phyloP scores from a whole-genome alignment of 2,888 invertebrate species.

The Brachyptera putata region DNA sequence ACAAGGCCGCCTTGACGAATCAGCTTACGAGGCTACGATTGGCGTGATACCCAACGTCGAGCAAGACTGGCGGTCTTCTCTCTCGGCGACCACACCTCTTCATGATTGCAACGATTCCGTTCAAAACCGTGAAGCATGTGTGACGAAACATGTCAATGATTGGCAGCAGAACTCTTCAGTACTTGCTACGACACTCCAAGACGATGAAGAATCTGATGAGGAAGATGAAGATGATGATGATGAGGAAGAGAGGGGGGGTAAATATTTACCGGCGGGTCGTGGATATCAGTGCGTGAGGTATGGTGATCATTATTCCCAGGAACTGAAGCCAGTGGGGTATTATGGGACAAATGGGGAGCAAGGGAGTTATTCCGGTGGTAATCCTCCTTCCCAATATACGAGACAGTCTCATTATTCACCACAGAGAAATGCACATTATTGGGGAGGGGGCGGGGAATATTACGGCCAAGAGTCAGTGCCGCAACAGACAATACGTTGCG shows the following conservation, averaged over 20 bases:
- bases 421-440: constrained; percentile 45
- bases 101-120: not conserved
- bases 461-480: constrained; percentile 44
- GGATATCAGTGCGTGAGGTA: constrained; percentile 37
- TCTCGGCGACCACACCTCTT: not conserved
- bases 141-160: constrained; percentile 22
- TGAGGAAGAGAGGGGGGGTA: constrained; percentile 38
- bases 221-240: constrained; percentile 52
- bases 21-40: constrained; percentile 18
- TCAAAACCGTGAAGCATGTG: not conserved
- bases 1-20: constrained; percentile 28
- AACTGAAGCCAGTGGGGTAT: constrained; percentile 28
- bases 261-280: constrained; percentile 50
- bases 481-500: constrained; percentile 78
- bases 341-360: constrained; percentile 27
- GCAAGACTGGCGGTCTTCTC: not conserved
- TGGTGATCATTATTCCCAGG: constrained; percentile 25
- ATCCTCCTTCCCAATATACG: constrained; percentile 28
- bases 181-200: constrained; percentile 46
- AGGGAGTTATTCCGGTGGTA: constrained; percentile 19
- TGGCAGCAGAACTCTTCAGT: constrained; percentile 37
- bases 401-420: constrained; percentile 41
- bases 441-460: constrained; percentile 38
- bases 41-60: not conserved
- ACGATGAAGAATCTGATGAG: constrained; percentile 58